A percentile compares a stretch with the other conserved stretches of the same genome.
These are phyloP conservation scores for Zygaena filipendulae DNA, from an alignment of 2,888 invertebrate species.

Conservation along the genomic window DNA sequence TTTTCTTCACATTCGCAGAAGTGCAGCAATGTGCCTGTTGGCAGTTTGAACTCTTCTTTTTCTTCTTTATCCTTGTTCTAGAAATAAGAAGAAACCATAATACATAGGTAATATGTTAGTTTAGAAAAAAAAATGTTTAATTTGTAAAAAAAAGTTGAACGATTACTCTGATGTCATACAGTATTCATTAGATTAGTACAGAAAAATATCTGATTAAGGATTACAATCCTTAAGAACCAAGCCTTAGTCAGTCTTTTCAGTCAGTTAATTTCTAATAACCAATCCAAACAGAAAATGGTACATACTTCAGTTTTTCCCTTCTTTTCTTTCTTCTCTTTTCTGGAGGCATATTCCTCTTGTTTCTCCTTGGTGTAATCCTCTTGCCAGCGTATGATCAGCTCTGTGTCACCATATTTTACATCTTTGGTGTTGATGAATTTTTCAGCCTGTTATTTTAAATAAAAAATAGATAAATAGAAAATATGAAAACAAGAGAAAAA, in stretches of 20 bases:
- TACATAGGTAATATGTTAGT: neutral
- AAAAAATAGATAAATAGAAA: slow-evolving; percentile 11
- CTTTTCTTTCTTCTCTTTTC: slow-evolving; percentile 67
- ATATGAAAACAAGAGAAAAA: neutral
- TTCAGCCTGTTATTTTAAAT: too few relatives aligned
- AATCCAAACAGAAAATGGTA: neutral
- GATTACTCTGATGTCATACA: too few relatives aligned
- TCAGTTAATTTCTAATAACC: neutral
- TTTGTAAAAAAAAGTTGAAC: too few relatives aligned
- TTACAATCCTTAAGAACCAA: too few relatives aligned
- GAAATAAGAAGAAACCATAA: neutral
- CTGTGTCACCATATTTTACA: slow-evolving; percentile 74
- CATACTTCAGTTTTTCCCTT: slow-evolving; percentile 52
- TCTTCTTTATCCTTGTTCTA: slow-evolving; percentile 24
- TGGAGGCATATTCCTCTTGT: slow-evolving; percentile 72
- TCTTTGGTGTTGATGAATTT: slow-evolving; percentile 78
- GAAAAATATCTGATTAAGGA: too few relatives aligned
- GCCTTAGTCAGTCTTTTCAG: too few relatives aligned
- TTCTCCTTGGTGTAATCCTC: slow-evolving; percentile 75
- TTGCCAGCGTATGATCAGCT: slow-evolving; percentile 77
- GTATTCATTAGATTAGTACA: too few relatives aligned
- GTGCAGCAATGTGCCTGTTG: slow-evolving; percentile 79
- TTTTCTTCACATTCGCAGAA: slow-evolving; percentile 73
- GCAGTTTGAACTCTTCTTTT: slow-evolving; percentile 64
- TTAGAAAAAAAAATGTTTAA: neutral